Base-by-base conservation (phyloP, 2,797 vertebrate genomes). In the Falco berigora region DNA sequence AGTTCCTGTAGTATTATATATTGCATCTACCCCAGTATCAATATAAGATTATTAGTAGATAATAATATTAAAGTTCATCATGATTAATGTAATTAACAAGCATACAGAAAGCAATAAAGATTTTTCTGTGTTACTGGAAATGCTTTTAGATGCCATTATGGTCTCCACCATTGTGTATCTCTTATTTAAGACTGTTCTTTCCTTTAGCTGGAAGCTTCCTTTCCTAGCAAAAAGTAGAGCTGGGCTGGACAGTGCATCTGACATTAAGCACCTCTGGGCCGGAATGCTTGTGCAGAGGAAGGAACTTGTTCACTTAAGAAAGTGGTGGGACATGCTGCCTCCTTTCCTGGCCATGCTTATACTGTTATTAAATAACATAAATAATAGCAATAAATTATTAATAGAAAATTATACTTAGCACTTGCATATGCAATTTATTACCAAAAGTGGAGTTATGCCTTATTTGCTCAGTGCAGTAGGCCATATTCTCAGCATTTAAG, bases 141-240 rank as follows among this genome's bases (percentile, higher is more conserved):
- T 88, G 94, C 94, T 97, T 97, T 96, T 95, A 95, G 80, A 91
- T 96, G 79, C 90, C 92, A 94, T 96, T 95, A 96, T 59, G 58
- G 63, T 95, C 91, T 93, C 52, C 61, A 72, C 22, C 64, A 40
- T 94, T 88, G 71, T 84, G 61, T 92, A 87, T 79, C 86, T 92
- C 71, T 66, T 91, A 84, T 86, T 94, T 92, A 94, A 93, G 86
- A 59, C 53, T 89, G 7, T 81, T 90, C 76, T 91, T 96, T 86
- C 58, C 58, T 94, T 88, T 79, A 93, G n/a, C 74, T 93, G 80
- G 68, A 91, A 81, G 86, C 92, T 93, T 94, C 67, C 92, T 94
- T 94, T 91, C 73, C 47, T 40, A 84, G 59, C 81, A 88, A 76
- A 87, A 92, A 78, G 34, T 76, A 71, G 42, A 91, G 47, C 50